Conservation (phyloP, 2,797 vertebrate species). For the Threskiornis aethiopicus region DNA sequence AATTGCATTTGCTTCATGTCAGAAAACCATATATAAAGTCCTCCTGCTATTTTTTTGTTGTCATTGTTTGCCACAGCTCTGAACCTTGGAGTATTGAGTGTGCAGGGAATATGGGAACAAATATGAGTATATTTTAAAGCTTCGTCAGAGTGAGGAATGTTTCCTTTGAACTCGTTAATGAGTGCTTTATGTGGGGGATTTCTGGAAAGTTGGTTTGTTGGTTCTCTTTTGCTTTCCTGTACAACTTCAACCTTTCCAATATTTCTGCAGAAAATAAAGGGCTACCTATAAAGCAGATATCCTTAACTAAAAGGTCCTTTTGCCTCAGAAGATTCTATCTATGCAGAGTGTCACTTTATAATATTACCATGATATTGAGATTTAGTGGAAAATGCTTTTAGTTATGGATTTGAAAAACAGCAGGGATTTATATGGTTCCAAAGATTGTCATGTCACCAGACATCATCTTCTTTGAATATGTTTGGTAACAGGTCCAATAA, state of each 20-base stretch:
- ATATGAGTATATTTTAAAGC: background rate
- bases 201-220: background rate
- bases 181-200: background rate
- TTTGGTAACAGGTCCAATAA: background rate
- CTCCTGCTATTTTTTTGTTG: background rate
- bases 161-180: background rate
- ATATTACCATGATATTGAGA: background rate
- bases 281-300: background rate
- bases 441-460: background rate
- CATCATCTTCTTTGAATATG: rapidly evolving
- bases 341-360: background rate
- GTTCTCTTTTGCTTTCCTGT: background rate
- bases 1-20: conserved; percentile 30
- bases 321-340: background rate
- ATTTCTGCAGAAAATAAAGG: background rate
- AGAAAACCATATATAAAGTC: conserved; percentile 1
- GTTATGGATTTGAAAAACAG: background rate
- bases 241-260: background rate
- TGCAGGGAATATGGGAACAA: background rate
- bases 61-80: background rate
- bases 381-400: background rate
- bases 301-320: background rate
- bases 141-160: background rate
- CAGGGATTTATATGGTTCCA: background rate
- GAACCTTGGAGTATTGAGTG: background rate